Base-by-base conservation (phyloP, 2,113 vertebrate genomes). In the human (Homo sapiens) region DNA sequence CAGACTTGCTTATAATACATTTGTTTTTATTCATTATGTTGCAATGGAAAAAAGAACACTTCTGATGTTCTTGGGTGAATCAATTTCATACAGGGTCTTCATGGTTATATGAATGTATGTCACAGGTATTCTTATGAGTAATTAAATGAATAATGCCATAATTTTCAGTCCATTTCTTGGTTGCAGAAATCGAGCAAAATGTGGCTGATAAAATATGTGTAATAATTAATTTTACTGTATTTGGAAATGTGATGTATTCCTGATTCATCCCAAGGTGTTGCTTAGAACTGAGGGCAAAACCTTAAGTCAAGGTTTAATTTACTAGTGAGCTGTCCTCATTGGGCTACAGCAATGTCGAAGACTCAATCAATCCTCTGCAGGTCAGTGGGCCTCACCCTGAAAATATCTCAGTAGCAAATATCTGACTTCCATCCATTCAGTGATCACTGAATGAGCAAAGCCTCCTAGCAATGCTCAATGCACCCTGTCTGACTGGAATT, bases 301-400 rank as follows among this genome's bases (percentile, higher is more conserved):
- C 14, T 2, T 89, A 81, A 72, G 83, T 72, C n/a, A 55, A 30
- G 22, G 25, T 95, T 93, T 90, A 92, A 95, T 96, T 97, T 87
- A 61, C 87, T 85, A 43, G 79, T 84, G 90, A 78, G 11, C 66
- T 94, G 4, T 16, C 23, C 2, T 59, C 27, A 43, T 14, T 1
- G 14, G 93, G 40, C 40, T 90, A 52, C 80, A 92, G 52, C 25
- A 18, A 38, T 52, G 72, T 8, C 40, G 75, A 93, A 75, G 43
- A 17, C 72, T 97, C 94, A 72, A 30, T 96, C 92, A 92, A 18
- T 96, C 50, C 80, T 92, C 70, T 66, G 8, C 72, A 90, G 92
- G 72, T 96, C 92, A 94, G 35, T 43, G 57, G 88, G 70, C 93
- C 86, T 88, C 25, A 61, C 61, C 57, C 75, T 18, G 75, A 88